Base-by-base conservation (phyloP, 2,113 vertebrate species). In the Notothenia rossii region DNA sequence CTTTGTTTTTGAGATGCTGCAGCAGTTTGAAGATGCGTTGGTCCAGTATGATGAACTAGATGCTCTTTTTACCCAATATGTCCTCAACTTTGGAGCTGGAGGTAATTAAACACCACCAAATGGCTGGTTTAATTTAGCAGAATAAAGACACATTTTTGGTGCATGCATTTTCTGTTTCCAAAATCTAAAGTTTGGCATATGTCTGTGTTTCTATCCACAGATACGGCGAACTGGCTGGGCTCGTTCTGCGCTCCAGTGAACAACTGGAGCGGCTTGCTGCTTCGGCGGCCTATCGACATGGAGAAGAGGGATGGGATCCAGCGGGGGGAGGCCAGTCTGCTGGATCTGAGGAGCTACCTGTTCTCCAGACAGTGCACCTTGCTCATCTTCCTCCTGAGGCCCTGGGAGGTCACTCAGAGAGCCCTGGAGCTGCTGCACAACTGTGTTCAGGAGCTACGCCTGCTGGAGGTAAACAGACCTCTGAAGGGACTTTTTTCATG, bases 1-100 rank as follows among this genome's bases (percentile, higher is more conserved):
- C 70, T 99, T 99, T 54, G 98, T 99, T 36, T 99, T 99, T 83
- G 98, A 99, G 96, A 99, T 99, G 98, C 93, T 99, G 85, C 98
- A 99, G 94, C 98, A 99, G 91, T 99, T 97, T 86, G 98, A 99
- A 74, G 98, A 99, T 0, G 98, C 98, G 0, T 88, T 99, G 82
- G 98, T 99, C 70, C 98, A 99, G 88, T 99, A 99, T 0, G 98
- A 99, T n/a, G 98, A 99, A 69, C 93, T 99, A 43, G 98, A 99
- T 11, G 98, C 98, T 82, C 96, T 99, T 74, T 99, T 99, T 90
- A 99, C 98, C 1, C 98, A 99, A 61, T 99, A 99, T 0, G 98
- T 99, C 36, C 96, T 99, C 80, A 99, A 99, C 94, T 99, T 97
- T 11, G 98, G 98, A 60, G 98, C 98, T 17, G 98, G 98, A 77